Base-by-base conservation (phyloP, 1,140 invertebrate species). In the Pseudomyrmex pallidus region DNA sequence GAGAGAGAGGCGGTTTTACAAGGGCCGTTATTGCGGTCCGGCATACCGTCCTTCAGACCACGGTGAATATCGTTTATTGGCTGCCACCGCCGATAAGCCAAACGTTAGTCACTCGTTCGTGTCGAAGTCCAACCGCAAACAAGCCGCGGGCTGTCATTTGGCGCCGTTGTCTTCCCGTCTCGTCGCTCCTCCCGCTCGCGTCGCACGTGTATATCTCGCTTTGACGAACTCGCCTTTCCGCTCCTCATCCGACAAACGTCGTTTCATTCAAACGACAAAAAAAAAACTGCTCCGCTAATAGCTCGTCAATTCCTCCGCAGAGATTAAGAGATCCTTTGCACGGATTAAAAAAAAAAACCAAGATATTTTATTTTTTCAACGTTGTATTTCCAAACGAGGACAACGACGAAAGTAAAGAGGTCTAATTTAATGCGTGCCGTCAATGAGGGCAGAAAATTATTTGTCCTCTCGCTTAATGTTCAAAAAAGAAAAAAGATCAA, bases 31-130 rank as follows among this genome's bases (percentile, higher is more conserved):
- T 80, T 67, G 84, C 35, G 54, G 54, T 54, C 13, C 44, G 52
- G 25, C 54, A 15, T 72, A 48, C 72, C 44, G 64, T 72, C 35
- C 22, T 70, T 61, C 57, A 57, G 63, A 76, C 67, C 61, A 22
- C 83, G 54, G 46, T 70, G 46, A 35, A 83, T 85, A 87, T 83
- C 83, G 84, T 74, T 88, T 88, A 88, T 83, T 70, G 78, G 62
- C 48, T 66, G 50, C 66, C 70, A 56, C 57, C 13, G 25, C 48
- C 78, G 74, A 85, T 77, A 83, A 88, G 50, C 50, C 56, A 68
- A 83, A 72, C 67, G 59, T 64, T 70, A 72, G 73, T 77, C 57
- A 67, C 74, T 74, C 73, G 35, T 20, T 80, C 62, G 17, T 64
- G 73, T 84, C 56, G 10, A 83, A 83, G 57, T 13, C 4, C 50